Conservation (phyloP, 2,113 vertebrate genomes). For the Otocyon megalotis region DNA sequence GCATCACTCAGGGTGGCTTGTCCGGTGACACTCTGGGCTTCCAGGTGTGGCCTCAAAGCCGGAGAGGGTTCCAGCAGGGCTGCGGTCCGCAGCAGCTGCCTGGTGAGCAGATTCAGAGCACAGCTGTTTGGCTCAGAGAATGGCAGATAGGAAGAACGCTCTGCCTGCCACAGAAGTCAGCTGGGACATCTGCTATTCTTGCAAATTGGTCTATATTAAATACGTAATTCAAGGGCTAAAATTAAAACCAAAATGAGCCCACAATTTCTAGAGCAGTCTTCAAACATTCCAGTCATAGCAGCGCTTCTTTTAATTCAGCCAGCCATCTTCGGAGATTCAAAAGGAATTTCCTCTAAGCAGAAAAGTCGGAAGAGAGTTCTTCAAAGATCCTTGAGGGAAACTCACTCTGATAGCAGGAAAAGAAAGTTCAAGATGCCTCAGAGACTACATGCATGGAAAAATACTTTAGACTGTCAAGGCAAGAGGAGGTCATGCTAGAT, state of each 20-base stretch:
- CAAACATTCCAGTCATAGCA: conserved; percentile 31
- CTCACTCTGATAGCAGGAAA: neutral
- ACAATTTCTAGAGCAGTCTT: conserved; percentile 58
- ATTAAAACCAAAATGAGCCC: conserved; percentile 61
- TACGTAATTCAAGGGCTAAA: conserved; percentile 56
- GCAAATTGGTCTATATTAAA: conserved; percentile 66
- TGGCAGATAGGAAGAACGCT: neutral
- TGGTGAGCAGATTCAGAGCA: conserved; percentile 3
- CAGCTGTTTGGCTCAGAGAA: conserved; percentile 66
- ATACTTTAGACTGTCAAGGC: neutral
- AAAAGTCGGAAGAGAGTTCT: conserved; percentile 66
- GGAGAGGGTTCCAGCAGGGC: neutral
- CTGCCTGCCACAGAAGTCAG: conserved; percentile 51
- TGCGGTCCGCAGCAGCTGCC: neutral
- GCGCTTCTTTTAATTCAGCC: conserved; percentile 28
- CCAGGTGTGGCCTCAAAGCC: neutral
- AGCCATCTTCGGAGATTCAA: conserved; percentile 17
- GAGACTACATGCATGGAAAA: neutral
- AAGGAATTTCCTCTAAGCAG: conserved; percentile 63
- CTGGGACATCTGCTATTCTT: conserved; percentile 68
- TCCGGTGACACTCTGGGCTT: neutral
- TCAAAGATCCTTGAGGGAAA: conserved; percentile 66
- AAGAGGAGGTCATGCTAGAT: neutral
- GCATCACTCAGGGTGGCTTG: neutral
- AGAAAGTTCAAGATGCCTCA: conserved; percentile 41